Percentiles rank a stretch among this genome's conserved stretches.
These are phyloP conservation scores for Setipinna tenuifilis DNA, from an alignment of 2,797 vertebrate genomes.

Conservation along the genomic window DNA sequence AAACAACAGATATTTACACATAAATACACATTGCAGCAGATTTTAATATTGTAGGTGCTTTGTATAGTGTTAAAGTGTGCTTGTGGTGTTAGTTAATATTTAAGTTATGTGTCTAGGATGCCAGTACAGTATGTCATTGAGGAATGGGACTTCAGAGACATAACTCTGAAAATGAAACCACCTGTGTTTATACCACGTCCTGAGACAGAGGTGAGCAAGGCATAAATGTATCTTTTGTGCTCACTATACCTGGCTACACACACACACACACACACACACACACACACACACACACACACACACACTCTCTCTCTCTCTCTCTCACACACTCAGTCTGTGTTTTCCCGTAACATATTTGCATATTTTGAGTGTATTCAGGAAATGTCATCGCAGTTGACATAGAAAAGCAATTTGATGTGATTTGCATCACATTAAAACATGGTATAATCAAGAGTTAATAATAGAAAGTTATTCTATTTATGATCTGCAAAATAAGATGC, in stretches of 20 bases:
- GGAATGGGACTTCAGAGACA: slow-evolving; percentile 94
- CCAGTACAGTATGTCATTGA: slow-evolving; percentile 95
- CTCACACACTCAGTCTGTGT: slow-evolving; percentile 32
- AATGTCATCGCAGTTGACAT: background rate
- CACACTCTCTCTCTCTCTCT: slow-evolving; percentile 15
- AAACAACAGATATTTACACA: slow-evolving; percentile 10
- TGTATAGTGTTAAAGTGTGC: background rate
- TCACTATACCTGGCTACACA: background rate
- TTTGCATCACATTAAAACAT: no score
- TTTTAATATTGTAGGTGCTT: background rate
- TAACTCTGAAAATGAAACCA: slow-evolving; percentile 89
- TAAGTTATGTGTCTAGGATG: slow-evolving; percentile 77
- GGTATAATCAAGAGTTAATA: no score
- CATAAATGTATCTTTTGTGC: no score
- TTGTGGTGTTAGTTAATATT: background rate
- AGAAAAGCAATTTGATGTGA: no score
- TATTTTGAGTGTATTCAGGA: no score
- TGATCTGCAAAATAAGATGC: no score
- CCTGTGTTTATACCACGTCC: slow-evolving; percentile 97
- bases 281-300: background rate
- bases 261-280: background rate
- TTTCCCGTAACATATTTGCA: no score
- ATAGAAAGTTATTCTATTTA: no score
- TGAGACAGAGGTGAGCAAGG: slow-evolving; percentile 88
- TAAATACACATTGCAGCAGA: background rate